Evolutionary conservation across 2,113 vertebrate species (phyloP).

Genomic region (Pogona vitticeps): DNA sequence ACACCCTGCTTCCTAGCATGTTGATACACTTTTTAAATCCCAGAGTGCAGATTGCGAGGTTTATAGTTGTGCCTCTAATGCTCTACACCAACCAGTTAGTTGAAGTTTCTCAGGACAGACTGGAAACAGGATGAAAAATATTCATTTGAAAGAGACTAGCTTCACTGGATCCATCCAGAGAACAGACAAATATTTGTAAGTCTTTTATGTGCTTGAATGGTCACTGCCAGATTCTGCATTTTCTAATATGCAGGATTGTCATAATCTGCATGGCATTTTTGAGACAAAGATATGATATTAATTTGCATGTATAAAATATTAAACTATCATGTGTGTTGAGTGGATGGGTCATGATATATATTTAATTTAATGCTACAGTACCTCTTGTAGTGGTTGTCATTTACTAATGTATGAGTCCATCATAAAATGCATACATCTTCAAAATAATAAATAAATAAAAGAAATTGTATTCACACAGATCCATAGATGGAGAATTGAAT

Average conservation of each 20-base stretch:
- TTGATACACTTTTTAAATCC: no score
- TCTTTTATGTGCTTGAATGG: background rate
- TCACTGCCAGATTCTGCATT: conserved; percentile 19
- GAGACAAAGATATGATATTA: conserved; percentile 16
- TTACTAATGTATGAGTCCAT: conserved; percentile 59
- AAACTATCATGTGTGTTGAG: conserved; percentile 48
- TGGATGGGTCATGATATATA: conserved; percentile 48
- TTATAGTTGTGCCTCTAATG: background rate
- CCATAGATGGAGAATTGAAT: conserved; percentile 54
- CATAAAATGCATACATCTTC: conserved; percentile 57
- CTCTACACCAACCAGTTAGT: conserved; percentile 1
- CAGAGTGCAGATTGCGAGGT: no score
- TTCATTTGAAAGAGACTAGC: background rate
- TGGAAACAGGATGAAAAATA: background rate
- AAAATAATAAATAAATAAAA: background rate
- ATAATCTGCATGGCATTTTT: conserved; percentile 32
- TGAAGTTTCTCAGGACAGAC: background rate
- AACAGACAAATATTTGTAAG: background rate
- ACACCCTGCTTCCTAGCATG: no score
- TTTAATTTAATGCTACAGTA: conserved; percentile 63
- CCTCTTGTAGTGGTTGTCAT: conserved; percentile 56
- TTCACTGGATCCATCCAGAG: background rate
- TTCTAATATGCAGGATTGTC: conserved; percentile 24
- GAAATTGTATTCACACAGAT: conserved; percentile 32
- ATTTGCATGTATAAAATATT: conserved; percentile 46